Base-by-base conservation (phyloP, 1,140 invertebrate genomes). In the Drosophila bipectinata region DNA sequence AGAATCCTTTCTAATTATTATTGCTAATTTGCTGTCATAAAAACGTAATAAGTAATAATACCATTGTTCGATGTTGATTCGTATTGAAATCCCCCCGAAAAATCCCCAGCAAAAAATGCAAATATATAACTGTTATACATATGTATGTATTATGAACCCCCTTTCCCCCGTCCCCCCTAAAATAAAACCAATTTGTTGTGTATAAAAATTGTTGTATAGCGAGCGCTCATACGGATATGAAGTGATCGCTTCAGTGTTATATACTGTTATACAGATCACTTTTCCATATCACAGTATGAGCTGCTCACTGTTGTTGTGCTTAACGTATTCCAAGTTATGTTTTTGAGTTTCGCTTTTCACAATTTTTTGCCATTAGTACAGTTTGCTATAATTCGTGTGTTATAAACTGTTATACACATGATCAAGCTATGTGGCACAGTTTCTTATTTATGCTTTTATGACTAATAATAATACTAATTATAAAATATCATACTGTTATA, bases 11-110 rank as follows among this genome's bases (percentile, higher is more conserved):
- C 57, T 60, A 67, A 51, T 87, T 81, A 75, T 59, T 88, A 72
- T 88, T 82, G 85, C 62, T 87, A 82, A 79, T 63, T 85, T 87
- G 83, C 75, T 87, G 83, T 88, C 79, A 67, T 88, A 44, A 15
- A 82, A 51, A 57, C 45, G 52, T 82, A 79, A 78, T 82, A 56
- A 83, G 82, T 82, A 75, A 44, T 44, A 24, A 63, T 87, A 62
- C 66, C 62, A 72, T 71, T 88, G 75, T 79, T 88, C 69, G 75
- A 66, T 82, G 76, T 83, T 84, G 39, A 74, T 81, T 81, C 61
- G 59, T 84, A 73, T 62, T 78, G 21, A 52, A 72, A 30, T 64
- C 59, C 56, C 72, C 24, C 12, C 1, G 1, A 12, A 44, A 59
- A 58, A 7, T 28, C 28, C 59, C 41, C 49, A 73, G 67, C 67